Conservation (phyloP, 2,888 invertebrate species). For the Nomada fucata region DNA sequence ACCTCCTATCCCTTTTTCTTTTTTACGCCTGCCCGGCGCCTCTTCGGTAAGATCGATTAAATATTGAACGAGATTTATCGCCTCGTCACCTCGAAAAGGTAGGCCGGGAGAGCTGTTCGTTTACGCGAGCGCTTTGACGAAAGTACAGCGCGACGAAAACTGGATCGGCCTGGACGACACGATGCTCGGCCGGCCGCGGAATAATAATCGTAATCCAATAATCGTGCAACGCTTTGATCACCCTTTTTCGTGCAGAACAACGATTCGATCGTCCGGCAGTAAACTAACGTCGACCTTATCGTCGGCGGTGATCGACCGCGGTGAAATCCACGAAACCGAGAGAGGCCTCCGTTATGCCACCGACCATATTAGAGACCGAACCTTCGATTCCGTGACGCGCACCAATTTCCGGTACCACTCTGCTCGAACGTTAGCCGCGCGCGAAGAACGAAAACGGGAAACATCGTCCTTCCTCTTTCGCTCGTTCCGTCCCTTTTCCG, state of each 20-base stretch:
- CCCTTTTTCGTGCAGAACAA: slow-evolving; percentile 59
- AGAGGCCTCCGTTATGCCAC: slow-evolving; percentile 33
- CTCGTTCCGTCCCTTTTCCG: neutral
- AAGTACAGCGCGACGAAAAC: neutral
- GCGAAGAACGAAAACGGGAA: slow-evolving; percentile 40
- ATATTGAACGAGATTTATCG: slow-evolving; percentile 48
- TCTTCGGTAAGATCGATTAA: slow-evolving; percentile 50
- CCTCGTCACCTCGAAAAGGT: slow-evolving; percentile 7
- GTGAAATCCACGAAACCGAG: slow-evolving; percentile 48
- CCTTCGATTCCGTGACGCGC: slow-evolving; percentile 61
- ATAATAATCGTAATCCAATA: slow-evolving; percentile 63
- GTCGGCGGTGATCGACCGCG: slow-evolving; percentile 39
- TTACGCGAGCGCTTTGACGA: slow-evolving; percentile 24
- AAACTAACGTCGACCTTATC: slow-evolving; percentile 58
- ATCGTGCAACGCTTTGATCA: slow-evolving; percentile 52
- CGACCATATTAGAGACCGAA: slow-evolving; percentile 27
- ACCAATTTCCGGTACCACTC: slow-evolving; percentile 68
- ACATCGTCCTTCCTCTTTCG: neutral
- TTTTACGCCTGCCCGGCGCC: slow-evolving; percentile 53
- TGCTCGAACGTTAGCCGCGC: slow-evolving; percentile 45
- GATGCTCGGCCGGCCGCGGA: neutral
- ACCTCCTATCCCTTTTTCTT: slow-evolving; percentile 16
- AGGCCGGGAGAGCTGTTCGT: neutral
- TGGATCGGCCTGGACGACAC: neutral
- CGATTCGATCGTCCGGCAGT: slow-evolving; percentile 42